Base-by-base conservation (phyloP, 1,140 invertebrate species). In the Drosophila ohnishii region DNA sequence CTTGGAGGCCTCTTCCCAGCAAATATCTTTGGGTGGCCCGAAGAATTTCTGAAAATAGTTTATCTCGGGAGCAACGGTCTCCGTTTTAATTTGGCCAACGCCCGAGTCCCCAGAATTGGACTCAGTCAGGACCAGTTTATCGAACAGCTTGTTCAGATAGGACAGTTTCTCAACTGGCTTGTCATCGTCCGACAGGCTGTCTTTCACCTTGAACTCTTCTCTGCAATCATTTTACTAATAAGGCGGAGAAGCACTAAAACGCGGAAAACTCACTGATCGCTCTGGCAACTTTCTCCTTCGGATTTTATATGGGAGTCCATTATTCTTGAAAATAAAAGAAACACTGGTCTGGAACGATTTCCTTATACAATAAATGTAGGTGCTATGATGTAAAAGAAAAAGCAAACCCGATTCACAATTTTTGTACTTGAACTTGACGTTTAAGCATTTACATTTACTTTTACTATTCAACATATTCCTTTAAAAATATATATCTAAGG, bases 1-100 rank as follows among this genome's bases (percentile, higher is more conserved):
- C 6, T 44, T 22, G 0, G 25, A 42, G 8, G 60, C 60, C 28
- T 66, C 37, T 1, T 76, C 35, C 62, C 62, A 76, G 14, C 32
- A 44, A 4, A 55, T 56, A 22, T 48, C 62, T 0, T 4, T 9
- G 13, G 25, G 34, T 2, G 13, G 9, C 11, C 8, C 16, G 11
- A 32, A 19, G 30, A 25, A 32, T 14, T 58, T 32, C n/a, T 16
- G n/a, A 22, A 51, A 22, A 10, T 9, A n/a, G 5, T 60, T 32
- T 7, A 22, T 51, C 3, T 44, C 55, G 10, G 37, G 48, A 1
- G 40, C 10, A 30, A 19, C n/a, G 3, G 11, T 30, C 7, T 34
- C 34, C 2, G 5, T 4, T 22, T 61, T 34, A 5, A 10, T 2
- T 14, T 30, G 10, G 3, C 34, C 34, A 16, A 10, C 2, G 1